Percentiles rank a stretch among this genome's conserved stretches.
phyloP scores from a whole-genome alignment of 23 tunicate genomes.

The Corella eumyota region DNA sequence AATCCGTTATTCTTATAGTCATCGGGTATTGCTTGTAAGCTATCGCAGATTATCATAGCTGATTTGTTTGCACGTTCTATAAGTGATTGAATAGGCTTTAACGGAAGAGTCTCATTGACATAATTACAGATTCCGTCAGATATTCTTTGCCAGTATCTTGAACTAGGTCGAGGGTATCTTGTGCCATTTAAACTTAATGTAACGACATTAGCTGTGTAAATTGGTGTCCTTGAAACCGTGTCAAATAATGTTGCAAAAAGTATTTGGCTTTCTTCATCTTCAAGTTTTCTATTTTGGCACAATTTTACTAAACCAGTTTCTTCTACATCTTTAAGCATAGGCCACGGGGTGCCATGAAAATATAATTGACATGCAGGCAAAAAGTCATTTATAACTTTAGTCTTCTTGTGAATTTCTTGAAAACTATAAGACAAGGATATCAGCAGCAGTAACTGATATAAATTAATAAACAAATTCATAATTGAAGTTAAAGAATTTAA shows the following conservation, averaged over 20 bases:
- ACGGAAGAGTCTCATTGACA: conserved; percentile 13
- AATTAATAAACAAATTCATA: too few relatives aligned
- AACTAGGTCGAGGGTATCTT: conserved; percentile 36
- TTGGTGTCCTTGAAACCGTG: conserved; percentile 40
- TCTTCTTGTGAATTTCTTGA: too few relatives aligned
- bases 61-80: conserved; percentile 19
- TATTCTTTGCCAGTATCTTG: conserved; percentile 44
- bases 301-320: conserved; percentile 30
- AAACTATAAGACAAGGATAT: too few relatives aligned
- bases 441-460: too few relatives aligned
- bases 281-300: conserved; percentile 47
- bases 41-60: conserved; percentile 25
- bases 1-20: conserved; percentile 65
- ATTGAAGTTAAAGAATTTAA: too few relatives aligned
- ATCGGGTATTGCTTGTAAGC: conserved; percentile 44
- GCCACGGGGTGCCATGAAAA: conserved; percentile 66
- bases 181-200: conserved; percentile 8
- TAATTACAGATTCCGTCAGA: conserved; percentile 34
- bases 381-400: not conserved
- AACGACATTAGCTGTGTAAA: conserved; percentile 67
- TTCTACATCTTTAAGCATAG: conserved; percentile 12
- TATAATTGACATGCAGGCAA: not conserved
- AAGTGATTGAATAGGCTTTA: conserved; percentile 20
- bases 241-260: conserved; percentile 59
- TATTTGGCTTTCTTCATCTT: conserved; percentile 2